Base-by-base conservation (phyloP, 1,140 invertebrate species). In the Brachystomella parvula region DNA sequence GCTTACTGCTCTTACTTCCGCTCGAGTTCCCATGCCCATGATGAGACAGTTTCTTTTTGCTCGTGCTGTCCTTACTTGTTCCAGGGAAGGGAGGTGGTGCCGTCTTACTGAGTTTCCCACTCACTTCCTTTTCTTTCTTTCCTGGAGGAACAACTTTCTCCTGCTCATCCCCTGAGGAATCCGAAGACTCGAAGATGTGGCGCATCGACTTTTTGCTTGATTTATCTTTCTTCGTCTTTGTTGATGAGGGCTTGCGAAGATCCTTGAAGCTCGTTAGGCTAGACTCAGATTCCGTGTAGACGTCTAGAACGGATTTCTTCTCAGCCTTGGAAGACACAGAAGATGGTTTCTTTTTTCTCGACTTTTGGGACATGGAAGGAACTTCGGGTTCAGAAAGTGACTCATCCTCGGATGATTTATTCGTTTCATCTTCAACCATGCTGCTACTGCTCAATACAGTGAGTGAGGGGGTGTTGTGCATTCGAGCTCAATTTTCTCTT, bases 121-220 rank as follows among this genome's bases (percentile, higher is more conserved):
- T 79, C 0, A 30, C 24, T 65, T 70, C 66, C n/a, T 69, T 61
- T 57, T 61, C 61, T 29, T 67, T 70, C 15, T 49, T 32, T 30
- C 31, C 17, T 53, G 68, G 49, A 24, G 64, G 0, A 66, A 78
- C 77, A 78, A 71, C 72, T 77, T 78, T 76, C 72, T 61, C 71
- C 21, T 66, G 77, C 73, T 59, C 70, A 28, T 75, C 62, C 58
- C 71, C 60, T 39, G 63, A 58, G 28, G 66, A 69, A 31, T 70
- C 68, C 0, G 68, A 68, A 12, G 67, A 63, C 26, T 70, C 71
- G 65, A 71, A 73, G 26, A 73, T 31, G 1, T 12, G 47, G 9
- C 44, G 39, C 62, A 49, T 71, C 61, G 39, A 70, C 35, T 70
- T 73, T 60, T 68, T 69, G 12, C 39, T 47, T 67, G 35, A 49